Percentiles rank a stretch among this genome's conserved stretches.
phyloP scores from a whole-genome alignment of 92 coral and sea anemone genomes.

The Porites rus region DNA sequence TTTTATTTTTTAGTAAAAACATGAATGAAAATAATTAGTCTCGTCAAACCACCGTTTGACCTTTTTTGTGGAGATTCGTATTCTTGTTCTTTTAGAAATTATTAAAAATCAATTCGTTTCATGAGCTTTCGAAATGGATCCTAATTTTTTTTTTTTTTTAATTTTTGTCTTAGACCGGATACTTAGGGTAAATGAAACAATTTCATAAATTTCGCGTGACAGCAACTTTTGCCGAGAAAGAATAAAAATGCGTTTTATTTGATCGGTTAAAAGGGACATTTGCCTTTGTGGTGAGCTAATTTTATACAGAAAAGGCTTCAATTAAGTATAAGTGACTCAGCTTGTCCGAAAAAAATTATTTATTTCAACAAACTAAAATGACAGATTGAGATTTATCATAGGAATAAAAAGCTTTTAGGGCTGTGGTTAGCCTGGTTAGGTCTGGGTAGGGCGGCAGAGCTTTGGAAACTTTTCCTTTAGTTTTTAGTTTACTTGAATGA shows the following conservation, averaged over 20 bases:
- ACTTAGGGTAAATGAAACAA: not conserved
- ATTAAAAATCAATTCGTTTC: not conserved
- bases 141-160: not conserved
- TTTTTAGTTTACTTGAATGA: not conserved
- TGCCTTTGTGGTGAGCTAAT: constrained; percentile 1
- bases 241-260: not conserved
- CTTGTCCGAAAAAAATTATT: constrained; percentile 14
- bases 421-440: constrained; percentile 13
- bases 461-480: not conserved
- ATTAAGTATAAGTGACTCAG: constrained; percentile 9
- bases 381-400: not conserved
- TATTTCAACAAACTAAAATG: constrained; percentile 9
- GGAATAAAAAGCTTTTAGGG: not conserved
- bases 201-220: not conserved
- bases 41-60: not conserved
- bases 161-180: too few relatives aligned
- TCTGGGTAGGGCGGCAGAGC: constrained; percentile 19
- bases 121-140: not conserved
- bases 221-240: too few relatives aligned
- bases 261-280: constrained; percentile 6
- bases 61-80: not conserved
- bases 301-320: not conserved
- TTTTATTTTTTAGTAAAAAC: not conserved
- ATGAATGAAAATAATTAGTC: not conserved
- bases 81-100: too few relatives aligned